Evolutionary conservation across 2,113 vertebrate genomes (phyloP).

Genomic region (Montifringilla adamsi): DNA sequence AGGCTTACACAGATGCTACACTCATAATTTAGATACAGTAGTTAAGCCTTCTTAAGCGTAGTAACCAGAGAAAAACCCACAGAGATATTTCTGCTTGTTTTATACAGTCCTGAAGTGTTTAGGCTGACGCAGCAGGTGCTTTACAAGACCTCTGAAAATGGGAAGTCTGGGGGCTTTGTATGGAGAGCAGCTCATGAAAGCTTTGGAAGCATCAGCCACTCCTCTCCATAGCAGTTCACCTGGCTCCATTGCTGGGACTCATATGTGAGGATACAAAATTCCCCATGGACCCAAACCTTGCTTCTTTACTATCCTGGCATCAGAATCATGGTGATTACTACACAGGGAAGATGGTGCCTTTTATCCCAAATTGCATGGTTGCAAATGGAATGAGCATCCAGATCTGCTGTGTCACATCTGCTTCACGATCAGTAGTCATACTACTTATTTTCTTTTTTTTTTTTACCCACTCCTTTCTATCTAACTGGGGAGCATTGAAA

Average conservation of each 20-base stretch:
- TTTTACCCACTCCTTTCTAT: background rate
- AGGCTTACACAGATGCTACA: background rate
- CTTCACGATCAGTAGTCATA: background rate
- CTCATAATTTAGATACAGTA: background rate
- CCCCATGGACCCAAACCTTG: background rate
- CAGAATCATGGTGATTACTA: background rate
- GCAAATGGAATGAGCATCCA: background rate
- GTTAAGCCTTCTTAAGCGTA: background rate
- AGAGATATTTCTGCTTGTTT: background rate
- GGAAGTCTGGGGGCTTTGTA: background rate
- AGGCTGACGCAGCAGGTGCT: background rate
- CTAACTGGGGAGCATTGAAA: background rate
- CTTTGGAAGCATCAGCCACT: background rate
- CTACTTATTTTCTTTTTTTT: background rate
- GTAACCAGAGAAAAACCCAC: background rate
- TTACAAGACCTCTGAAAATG: background rate
- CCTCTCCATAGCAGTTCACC: background rate
- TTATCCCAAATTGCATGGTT: background rate
- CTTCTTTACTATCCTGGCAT: background rate
- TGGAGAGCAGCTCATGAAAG: background rate
- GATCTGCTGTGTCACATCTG: background rate
- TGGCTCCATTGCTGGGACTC: background rate
- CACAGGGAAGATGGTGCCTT: background rate
- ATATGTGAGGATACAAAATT: accelerated
- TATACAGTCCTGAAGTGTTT: background rate